A percentile compares a stretch with the other conserved stretches of the same genome.
These are phyloP conservation scores for Apodemia mormo DNA, from an alignment of 2,888 invertebrate species.

Conservation along the genomic window DNA sequence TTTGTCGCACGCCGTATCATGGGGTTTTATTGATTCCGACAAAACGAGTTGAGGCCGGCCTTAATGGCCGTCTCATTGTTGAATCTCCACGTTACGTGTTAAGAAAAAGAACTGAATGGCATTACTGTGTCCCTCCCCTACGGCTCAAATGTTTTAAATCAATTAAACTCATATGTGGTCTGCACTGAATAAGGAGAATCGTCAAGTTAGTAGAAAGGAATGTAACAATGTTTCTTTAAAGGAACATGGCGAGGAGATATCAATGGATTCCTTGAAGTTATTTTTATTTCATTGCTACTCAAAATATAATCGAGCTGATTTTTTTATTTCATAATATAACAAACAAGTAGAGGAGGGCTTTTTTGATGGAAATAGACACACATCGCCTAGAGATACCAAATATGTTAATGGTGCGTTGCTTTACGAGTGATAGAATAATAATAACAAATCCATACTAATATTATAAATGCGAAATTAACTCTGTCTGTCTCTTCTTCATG, in stretches of 20 bases:
- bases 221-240: conserved; percentile 4
- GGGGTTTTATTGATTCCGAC: conserved; percentile 15
- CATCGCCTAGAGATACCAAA: too few relatives aligned
- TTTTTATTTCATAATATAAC: too few relatives aligned
- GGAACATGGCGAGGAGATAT: neutral
- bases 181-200: conserved; percentile 8
- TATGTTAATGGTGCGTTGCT: too few relatives aligned
- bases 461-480: too few relatives aligned
- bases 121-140: conserved; percentile 31
- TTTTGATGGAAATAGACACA: too few relatives aligned
- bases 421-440: too few relatives aligned
- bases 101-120: conserved; percentile 40
- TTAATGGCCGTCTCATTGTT: conserved; percentile 40
- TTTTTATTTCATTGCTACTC: neutral
- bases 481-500: too few relatives aligned
- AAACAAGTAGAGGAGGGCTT: too few relatives aligned
- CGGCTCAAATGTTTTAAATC: conserved; percentile 36
- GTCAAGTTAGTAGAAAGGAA: conserved; percentile 5
- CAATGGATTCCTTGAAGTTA: conserved; percentile 8
- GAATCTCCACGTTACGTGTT: conserved; percentile 30
- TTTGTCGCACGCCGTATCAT: conserved; percentile 9
- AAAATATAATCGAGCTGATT: neutral
- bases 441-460: too few relatives aligned
- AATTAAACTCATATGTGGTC: conserved; percentile 37
- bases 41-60: conserved; percentile 22